Percentiles rank a stretch among this genome's conserved stretches.
These are phyloP conservation scores for Phalloptychus januarius DNA, from an alignment of 2,797 vertebrate genomes.

Conservation along the genomic window DNA sequence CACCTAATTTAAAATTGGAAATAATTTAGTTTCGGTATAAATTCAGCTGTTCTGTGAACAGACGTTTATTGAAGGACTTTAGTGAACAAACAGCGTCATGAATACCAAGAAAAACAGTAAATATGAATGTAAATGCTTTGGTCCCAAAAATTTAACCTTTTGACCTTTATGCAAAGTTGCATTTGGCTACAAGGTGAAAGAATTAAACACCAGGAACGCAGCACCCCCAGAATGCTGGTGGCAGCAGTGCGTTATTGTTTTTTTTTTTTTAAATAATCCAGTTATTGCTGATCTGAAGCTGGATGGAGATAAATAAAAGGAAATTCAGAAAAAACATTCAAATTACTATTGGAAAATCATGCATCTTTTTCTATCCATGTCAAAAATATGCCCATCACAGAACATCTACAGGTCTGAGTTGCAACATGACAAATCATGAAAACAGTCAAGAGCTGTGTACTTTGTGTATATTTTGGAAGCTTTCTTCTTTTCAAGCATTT, in stretches of 20 bases:
- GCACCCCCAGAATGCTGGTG: background rate
- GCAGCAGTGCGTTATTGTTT: background rate
- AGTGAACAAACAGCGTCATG: background rate
- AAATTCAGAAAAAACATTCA: background rate
- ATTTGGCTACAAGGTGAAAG: background rate
- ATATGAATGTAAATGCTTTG: background rate
- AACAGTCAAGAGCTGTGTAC: background rate
- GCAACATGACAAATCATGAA: background rate
- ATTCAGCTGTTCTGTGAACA: background rate
- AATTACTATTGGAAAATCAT: background rate
- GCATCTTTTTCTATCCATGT: background rate
- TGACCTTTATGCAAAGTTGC: too few relatives aligned
- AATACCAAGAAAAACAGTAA: background rate
- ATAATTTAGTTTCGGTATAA: background rate
- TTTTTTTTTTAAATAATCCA: background rate
- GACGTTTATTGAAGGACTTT: background rate
- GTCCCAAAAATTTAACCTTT: background rate
- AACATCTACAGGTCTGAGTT: background rate
- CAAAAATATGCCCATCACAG: background rate
- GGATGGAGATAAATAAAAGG: background rate
- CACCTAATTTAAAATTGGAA: background rate
- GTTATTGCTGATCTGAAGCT: background rate
- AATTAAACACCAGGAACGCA: background rate
- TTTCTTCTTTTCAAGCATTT: background rate
- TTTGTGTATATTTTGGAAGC: background rate